These are phyloP conservation scores for Lycophotia porphyrea DNA, from an alignment of 2,888 invertebrate genomes.

Conservation along the genomic window DNA sequence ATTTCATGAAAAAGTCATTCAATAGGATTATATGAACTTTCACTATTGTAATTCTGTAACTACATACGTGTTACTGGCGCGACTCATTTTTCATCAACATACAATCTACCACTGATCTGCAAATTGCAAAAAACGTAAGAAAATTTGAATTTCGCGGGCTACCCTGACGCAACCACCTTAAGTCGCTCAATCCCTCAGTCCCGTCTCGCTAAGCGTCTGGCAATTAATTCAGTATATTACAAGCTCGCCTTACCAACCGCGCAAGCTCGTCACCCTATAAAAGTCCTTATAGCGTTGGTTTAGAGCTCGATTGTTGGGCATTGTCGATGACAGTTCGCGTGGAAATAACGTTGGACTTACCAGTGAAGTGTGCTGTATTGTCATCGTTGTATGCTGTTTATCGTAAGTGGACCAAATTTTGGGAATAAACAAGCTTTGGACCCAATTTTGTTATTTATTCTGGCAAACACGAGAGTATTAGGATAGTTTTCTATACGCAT, in stretches of 20 bases:
- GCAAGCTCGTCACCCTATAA: background rate
- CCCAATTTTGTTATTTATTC: background rate
- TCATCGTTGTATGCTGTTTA: slow-evolving; percentile 49
- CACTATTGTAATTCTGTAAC: too few species aligned
- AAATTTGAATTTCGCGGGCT: too few species aligned
- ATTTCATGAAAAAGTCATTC: too few species aligned
- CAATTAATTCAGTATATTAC: background rate
- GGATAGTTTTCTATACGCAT: background rate
- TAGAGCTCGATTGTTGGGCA: slow-evolving; percentile 36
- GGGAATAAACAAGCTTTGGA: slow-evolving; percentile 18
- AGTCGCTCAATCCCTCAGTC: background rate
- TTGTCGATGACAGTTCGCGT: slow-evolving; percentile 55
- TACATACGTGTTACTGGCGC: too few species aligned
- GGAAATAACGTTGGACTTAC: slow-evolving; percentile 52
- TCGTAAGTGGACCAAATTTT: slow-evolving; percentile 17
- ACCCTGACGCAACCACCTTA: too few species aligned
- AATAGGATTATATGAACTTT: too few species aligned
- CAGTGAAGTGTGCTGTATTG: slow-evolving; percentile 50
- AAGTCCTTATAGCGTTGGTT: slow-evolving; percentile 12
- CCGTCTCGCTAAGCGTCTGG: background rate
- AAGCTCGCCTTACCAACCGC: background rate
- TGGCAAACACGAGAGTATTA: too few species aligned
- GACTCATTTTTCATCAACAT: too few species aligned
- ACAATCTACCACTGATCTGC: too few species aligned
- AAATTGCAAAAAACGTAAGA: too few species aligned